A percentile compares a stretch with the other conserved stretches of the same genome.
phyloP scores from a whole-genome alignment of 2,113 vertebrate species.

The Vulpes lagopus region DNA sequence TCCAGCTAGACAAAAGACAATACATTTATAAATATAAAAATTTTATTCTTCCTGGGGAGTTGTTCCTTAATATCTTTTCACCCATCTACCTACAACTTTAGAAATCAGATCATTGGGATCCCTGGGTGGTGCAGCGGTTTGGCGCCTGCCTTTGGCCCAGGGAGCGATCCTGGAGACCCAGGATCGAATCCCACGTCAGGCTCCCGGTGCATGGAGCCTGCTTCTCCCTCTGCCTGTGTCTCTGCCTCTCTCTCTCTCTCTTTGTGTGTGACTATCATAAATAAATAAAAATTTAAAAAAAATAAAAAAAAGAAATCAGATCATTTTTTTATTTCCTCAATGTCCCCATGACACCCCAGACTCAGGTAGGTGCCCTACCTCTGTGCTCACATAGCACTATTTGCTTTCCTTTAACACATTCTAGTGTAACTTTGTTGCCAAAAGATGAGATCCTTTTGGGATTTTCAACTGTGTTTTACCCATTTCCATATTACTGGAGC shows the following conservation, averaged over 20 bases:
- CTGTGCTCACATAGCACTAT: not conserved
- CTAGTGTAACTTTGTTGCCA: not conserved
- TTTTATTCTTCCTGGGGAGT: constrained; percentile 1
- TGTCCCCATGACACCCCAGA: not conserved
- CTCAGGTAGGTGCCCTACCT: not conserved
- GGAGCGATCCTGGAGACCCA: too few relatives aligned
- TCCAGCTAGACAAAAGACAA: not conserved
- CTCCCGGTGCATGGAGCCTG: too few relatives aligned
- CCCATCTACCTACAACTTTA: not conserved
- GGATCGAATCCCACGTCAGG: too few relatives aligned
- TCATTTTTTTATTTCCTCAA: not conserved
- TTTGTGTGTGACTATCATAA: too few relatives aligned
- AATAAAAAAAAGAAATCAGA: too few relatives aligned
- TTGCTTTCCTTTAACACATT: not conserved
- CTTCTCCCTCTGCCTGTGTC: too few relatives aligned
- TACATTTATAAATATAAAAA: not conserved
- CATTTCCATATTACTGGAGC: constrained; percentile 14
- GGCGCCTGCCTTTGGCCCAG: too few relatives aligned
- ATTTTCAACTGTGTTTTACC: not conserved
- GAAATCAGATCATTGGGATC: not conserved
- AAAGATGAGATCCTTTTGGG: constrained; percentile 30
- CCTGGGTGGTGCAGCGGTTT: too few relatives aligned
- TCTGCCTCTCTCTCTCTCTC: too few relatives aligned
- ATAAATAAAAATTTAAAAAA: too few relatives aligned
- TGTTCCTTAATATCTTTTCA: not conserved